A percentile compares a stretch with the other conserved stretches of the same genome.
Conservation (phyloP, 2,797 vertebrate genomes). For the Columba guinea region DNA sequence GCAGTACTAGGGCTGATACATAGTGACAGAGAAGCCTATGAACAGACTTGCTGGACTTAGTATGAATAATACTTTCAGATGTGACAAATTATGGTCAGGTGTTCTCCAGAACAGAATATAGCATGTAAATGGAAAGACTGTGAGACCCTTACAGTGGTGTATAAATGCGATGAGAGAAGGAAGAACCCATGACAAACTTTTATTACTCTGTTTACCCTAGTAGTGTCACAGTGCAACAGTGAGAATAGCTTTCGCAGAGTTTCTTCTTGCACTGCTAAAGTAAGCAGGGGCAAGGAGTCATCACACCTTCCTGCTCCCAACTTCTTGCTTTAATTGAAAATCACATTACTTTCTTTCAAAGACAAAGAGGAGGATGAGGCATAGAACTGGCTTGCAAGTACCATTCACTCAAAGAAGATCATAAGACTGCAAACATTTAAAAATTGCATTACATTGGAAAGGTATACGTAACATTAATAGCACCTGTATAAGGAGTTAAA, state of each 20-base stretch:
- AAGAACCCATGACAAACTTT: neutral
- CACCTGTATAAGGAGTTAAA: neutral
- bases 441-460: slow-evolving; percentile 2
- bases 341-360: neutral
- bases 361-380: neutral
- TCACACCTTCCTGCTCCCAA: neutral
- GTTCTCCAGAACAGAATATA: neutral
- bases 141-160: neutral
- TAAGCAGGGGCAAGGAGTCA: neutral
- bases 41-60: neutral
- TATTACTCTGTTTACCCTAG: neutral
- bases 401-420: neutral
- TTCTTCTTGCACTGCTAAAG: neutral
- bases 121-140: neutral
- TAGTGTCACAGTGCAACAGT: neutral
- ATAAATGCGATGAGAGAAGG: neutral
- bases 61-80: neutral
- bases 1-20: neutral
- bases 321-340: neutral
- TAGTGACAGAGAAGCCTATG: neutral
- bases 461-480: neutral
- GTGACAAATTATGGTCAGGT: neutral
- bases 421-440: neutral
- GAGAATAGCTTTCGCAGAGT: neutral
- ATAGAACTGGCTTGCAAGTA: neutral